These are phyloP conservation scores for Malthinus seriepunctatus DNA, from an alignment of 2,888 invertebrate species.

Conservation along the genomic window DNA sequence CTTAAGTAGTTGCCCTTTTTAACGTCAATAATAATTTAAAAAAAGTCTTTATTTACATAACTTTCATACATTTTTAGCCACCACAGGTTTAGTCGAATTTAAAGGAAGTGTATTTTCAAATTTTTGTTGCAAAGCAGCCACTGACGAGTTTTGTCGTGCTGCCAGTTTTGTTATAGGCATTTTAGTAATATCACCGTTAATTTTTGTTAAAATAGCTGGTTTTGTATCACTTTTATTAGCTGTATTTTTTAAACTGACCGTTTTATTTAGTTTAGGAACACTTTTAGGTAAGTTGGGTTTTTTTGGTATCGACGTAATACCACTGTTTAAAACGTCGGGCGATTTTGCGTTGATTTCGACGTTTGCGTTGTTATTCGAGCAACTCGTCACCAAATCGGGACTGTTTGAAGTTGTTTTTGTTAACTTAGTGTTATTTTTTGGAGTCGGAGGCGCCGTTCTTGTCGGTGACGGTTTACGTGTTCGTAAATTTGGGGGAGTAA, in stretches of 20 bases:
- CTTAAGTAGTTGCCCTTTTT: slow-evolving; percentile 26
- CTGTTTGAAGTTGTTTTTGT: slow-evolving; percentile 60
- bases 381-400: slow-evolving; percentile 75
- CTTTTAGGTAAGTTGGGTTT: slow-evolving; percentile 56
- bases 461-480: slow-evolving; percentile 50
- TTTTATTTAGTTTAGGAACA: slow-evolving; percentile 54
- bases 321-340: slow-evolving; percentile 64
- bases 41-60: slow-evolving; percentile 4
- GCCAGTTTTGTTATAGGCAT: slow-evolving; percentile 57
- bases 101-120: slow-evolving; percentile 63
- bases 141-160: slow-evolving; percentile 66
- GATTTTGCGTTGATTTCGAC: slow-evolving; percentile 54
- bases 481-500: slow-evolving; percentile 57
- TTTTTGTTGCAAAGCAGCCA: slow-evolving; percentile 78
- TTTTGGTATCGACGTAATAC: slow-evolving; percentile 38
- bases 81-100: slow-evolving; percentile 8
- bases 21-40: slow-evolving; percentile 23
- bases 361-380: slow-evolving; percentile 54
- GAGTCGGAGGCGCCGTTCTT: slow-evolving; percentile 35
- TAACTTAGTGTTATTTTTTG: slow-evolving; percentile 48
- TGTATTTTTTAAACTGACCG: slow-evolving; percentile 51
- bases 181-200: slow-evolving; percentile 34
- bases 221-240: slow-evolving; percentile 38
- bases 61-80: slow-evolving; percentile 16
- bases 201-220: slow-evolving; percentile 32